Percentiles rank a stretch among this genome's conserved stretches.
phyloP scores from a whole-genome alignment of 2,888 invertebrate species.

The Thecocarcelia acutangulata region DNA sequence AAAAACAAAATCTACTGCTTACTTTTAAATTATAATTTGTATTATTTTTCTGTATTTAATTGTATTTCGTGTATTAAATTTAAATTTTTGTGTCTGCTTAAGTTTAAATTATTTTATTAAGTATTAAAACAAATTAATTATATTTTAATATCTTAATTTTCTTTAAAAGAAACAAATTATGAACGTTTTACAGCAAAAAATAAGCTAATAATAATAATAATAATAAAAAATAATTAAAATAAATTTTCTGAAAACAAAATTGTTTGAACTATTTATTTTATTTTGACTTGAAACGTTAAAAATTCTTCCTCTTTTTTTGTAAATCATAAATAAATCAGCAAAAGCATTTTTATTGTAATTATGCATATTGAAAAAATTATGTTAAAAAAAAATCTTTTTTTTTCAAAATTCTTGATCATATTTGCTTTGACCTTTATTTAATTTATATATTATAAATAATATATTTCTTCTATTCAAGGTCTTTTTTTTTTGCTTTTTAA shows the following conservation, averaged over 20 bases:
- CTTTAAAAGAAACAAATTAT: constrained; percentile 37
- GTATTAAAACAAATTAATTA: constrained; percentile 39
- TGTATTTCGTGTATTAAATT: no score
- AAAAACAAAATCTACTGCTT: constrained; percentile 21
- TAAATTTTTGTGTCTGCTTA: constrained; percentile 40
- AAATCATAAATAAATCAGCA: background rate
- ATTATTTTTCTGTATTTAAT: constrained; percentile 44
- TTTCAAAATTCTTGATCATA: no score
- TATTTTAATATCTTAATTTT: constrained; percentile 41
- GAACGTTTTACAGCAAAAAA: constrained; percentile 52
- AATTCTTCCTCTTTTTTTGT: background rate
- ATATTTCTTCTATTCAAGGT: no score
- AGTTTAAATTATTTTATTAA: constrained; percentile 51
- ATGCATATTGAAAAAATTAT: no score
- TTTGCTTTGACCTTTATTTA: no score
- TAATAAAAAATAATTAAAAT: constrained; percentile 8
- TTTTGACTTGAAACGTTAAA: background rate
- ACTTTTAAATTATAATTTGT: constrained; percentile 17
- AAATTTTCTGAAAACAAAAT: constrained; percentile 14
- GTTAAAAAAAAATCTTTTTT: no score
- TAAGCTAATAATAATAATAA: constrained; percentile 26
- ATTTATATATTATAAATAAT: no score
- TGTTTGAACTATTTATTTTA: background rate
- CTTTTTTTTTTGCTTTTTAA: no score
- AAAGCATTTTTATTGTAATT: no score